A percentile compares a stretch with the other conserved stretches of the same genome.
phyloP scores from a whole-genome alignment of 1,140 invertebrate species.

The Drosophila navojoa region DNA sequence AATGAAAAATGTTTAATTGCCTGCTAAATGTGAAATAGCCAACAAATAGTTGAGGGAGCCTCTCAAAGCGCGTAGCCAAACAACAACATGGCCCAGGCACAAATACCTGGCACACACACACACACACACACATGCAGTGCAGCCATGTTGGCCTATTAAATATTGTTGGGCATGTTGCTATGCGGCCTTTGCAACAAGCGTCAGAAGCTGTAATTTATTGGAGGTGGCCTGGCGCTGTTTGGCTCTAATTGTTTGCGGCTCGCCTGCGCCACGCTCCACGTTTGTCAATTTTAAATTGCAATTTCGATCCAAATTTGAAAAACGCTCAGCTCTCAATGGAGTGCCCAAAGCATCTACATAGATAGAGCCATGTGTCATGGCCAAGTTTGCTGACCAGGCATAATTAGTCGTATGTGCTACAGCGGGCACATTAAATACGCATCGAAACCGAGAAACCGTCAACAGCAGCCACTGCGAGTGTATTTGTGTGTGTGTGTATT shows the following conservation, averaged over 20 bases:
- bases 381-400: conserved; percentile 28
- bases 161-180: conserved; percentile 32
- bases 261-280: conserved; percentile 30
- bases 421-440: conserved; percentile 54
- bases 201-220: conserved; percentile 80
- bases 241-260: conserved; percentile 54
- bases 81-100: conserved; percentile 24
- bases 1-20: conserved; percentile 81
- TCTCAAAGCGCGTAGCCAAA: conserved; percentile 52
- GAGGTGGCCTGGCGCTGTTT: conserved; percentile 35
- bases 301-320: conserved; percentile 34
- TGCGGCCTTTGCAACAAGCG: conserved; percentile 50
- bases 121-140: conserved; percentile 2
- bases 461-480: conserved; percentile 10
- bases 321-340: conserved; percentile 10
- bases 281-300: conserved; percentile 65
- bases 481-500: background rate
- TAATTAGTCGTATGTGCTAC: conserved; percentile 52
- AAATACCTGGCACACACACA: conserved; percentile 58
- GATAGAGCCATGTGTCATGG: conserved; percentile 11
- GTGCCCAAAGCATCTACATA: background rate
- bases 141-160: conserved; percentile 61
- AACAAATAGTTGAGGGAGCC: conserved; percentile 60
- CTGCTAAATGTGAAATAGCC: conserved; percentile 74
- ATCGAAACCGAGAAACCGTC: conserved; percentile 31